Evolutionary conservation across 2,113 vertebrate species (phyloP).

Genomic region (Tragelaphus scriptus): DNA sequence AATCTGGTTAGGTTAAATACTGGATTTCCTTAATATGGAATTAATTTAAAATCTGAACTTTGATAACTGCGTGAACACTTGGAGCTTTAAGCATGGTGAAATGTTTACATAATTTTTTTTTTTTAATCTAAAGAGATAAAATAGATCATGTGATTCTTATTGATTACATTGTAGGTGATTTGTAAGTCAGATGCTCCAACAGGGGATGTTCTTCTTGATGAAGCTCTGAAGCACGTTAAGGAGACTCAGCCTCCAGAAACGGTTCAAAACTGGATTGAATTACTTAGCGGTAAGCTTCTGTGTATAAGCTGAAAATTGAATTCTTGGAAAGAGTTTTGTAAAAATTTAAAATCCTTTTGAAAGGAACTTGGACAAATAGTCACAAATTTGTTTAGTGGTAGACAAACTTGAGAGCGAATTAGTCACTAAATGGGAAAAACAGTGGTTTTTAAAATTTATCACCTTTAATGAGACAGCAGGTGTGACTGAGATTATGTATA

Average conservation of each 20-base stretch:
- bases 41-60: constrained; percentile 33
- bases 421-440: not conserved
- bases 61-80: not conserved
- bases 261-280: constrained; percentile 97
- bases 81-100: not conserved
- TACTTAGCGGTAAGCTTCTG: constrained; percentile 93
- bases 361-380: not conserved
- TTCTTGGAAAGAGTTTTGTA: constrained; percentile 1
- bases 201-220: constrained; percentile 95
- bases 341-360: constrained; percentile 42
- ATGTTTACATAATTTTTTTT: constrained; percentile 28
- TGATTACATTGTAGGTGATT: constrained; percentile 84
- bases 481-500: not conserved
- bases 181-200: constrained; percentile 97
- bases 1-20: not conserved
- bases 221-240: constrained; percentile 97
- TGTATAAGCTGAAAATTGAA: not conserved
- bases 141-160: constrained; percentile 8
- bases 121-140: not conserved
- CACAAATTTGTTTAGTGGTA: not conserved
- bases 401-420: not conserved
- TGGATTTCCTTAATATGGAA: constrained; percentile 7
- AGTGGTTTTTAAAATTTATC: not conserved
- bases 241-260: constrained; percentile 96
- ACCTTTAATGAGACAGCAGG: not conserved